Base-by-base conservation (phyloP, 1,140 invertebrate species). In the Eubasilissa regina region DNA sequence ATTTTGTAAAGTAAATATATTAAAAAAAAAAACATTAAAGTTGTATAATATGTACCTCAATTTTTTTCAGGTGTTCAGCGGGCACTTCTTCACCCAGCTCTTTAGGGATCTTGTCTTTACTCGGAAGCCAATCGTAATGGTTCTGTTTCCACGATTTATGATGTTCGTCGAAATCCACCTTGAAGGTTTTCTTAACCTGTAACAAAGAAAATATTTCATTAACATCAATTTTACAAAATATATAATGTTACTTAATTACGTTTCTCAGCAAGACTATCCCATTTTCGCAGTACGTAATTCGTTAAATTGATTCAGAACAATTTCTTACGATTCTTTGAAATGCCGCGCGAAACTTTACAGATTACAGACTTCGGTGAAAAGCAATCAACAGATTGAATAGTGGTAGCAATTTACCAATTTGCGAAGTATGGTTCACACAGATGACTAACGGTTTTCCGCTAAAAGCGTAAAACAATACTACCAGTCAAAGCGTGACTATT, bases 41-140 rank as follows among this genome's bases (percentile, higher is more conserved):
- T 35, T 35, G 25, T 8, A 19, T 9, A 62, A 58, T 60, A n/a
- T n/a, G n/a, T 85, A 91, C 88, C 81, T 89, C 84, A 74, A 91
- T 81, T 44, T 80, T 86, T 17, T 88, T 78, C 9, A 91, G 86
- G 83, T 89, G 86, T 11, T 86, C 84, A n/a, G 81, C 60, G 1
- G 85, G 68, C 11, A 90, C 82, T 12, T 84, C 76, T 77, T 89
- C 87, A 47, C 87, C 89, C 43, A 91, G 84, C 19, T 87, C 83
- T 84, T 91, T 92, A 12, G 89, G 91, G 77, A 91, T 90, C 55
- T 89, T 80, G 8, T 85, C 75, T 13, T 60, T 66, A 3, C 81
- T 84, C 1, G 91, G 90, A 19, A 93, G 86, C 91, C 91, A 93
- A 77, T 89, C 86, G 81, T 91, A 92, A 64, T 86, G 87, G 45